A percentile compares a stretch with the other conserved stretches of the same genome.
phyloP scores from a whole-genome alignment of 2,888 invertebrate species.

The Lissonota sp. region DNA sequence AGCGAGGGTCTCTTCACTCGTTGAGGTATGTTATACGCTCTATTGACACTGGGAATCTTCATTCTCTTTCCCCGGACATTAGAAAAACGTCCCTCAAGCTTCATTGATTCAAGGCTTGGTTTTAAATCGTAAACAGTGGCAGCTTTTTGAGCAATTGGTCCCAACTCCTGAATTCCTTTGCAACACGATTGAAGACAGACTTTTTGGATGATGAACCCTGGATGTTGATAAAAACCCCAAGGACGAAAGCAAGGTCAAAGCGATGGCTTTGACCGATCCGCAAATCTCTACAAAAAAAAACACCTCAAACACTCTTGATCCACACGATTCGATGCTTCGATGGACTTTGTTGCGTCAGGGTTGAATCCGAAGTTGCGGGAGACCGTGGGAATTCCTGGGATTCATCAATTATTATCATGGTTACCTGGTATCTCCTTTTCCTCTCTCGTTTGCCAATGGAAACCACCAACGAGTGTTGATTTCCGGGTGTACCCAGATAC shows the following conservation, averaged over 20 bases:
- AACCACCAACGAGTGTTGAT: not conserved
- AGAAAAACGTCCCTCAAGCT: no score
- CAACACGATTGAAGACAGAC: no score
- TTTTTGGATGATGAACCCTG: no score
- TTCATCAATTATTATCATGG: slow-evolving; percentile 42
- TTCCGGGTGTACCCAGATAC: no score
- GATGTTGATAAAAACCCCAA: no score
- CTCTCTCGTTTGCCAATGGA: not conserved
- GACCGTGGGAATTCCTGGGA: slow-evolving; percentile 17
- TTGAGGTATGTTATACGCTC: slow-evolving; percentile 13
- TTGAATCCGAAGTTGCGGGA: no score
- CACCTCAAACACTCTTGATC: not conserved
- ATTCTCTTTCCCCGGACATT: not conserved
- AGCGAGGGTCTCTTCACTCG: slow-evolving; percentile 4
- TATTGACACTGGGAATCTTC: not conserved
- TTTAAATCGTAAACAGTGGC: no score
- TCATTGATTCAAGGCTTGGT: no score
- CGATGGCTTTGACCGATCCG: not conserved
- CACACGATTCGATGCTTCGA: not conserved
- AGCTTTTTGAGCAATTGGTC: no score
- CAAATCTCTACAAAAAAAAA: not conserved
- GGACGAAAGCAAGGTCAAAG: no score
- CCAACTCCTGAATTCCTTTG: no score
- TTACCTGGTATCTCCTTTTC: slow-evolving; percentile 4
- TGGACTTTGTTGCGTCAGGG: not conserved